A percentile compares a stretch with the other conserved stretches of the same genome.
Conservation (phyloP, 2,888 invertebrate genomes). For the Steromphala cineraria region DNA sequence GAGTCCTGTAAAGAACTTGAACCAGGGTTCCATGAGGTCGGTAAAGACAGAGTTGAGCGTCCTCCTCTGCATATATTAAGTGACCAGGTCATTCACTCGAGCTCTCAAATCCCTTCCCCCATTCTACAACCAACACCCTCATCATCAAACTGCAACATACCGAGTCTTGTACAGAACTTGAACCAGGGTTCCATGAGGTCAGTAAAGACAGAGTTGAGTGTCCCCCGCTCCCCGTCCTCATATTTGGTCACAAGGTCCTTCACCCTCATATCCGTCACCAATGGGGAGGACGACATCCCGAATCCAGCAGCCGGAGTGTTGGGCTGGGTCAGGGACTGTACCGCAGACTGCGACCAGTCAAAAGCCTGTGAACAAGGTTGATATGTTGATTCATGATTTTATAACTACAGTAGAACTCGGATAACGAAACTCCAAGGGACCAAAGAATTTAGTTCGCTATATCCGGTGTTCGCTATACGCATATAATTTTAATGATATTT, state of each 20-base stretch:
- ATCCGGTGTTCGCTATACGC: too few relatives aligned
- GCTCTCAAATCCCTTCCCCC: neutral
- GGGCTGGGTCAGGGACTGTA: neutral
- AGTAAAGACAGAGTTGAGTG: conserved; percentile 78
- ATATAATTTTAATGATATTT: too few relatives aligned
- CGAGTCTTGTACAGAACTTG: conserved; percentile 77
- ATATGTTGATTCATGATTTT: neutral
- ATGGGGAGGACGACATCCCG: neutral
- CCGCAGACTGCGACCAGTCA: conserved; percentile 28
- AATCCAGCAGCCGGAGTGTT: neutral
- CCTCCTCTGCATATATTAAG: conserved; percentile 77
- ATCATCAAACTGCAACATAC: conserved; percentile 52
- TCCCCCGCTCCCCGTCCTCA: conserved; percentile 79
- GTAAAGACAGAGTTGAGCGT: conserved; percentile 79
- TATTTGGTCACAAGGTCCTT: conserved; percentile 53
- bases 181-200: conserved; percentile 80
- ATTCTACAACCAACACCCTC: too few relatives aligned
- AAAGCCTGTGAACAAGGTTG: conserved; percentile 24
- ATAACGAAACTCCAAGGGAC: too few relatives aligned
- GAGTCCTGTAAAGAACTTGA: conserved; percentile 78
- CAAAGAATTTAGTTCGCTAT: too few relatives aligned
- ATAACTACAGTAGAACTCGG: too few relatives aligned
- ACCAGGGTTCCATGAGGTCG: conserved; percentile 79
- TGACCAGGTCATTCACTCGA: conserved; percentile 29
- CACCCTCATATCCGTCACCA: conserved; percentile 1